Percentiles rank a stretch among this genome's conserved stretches.
Evolutionary conservation across 2,888 invertebrate genomes (phyloP).

Genomic region (Catocala sponsa): DNA sequence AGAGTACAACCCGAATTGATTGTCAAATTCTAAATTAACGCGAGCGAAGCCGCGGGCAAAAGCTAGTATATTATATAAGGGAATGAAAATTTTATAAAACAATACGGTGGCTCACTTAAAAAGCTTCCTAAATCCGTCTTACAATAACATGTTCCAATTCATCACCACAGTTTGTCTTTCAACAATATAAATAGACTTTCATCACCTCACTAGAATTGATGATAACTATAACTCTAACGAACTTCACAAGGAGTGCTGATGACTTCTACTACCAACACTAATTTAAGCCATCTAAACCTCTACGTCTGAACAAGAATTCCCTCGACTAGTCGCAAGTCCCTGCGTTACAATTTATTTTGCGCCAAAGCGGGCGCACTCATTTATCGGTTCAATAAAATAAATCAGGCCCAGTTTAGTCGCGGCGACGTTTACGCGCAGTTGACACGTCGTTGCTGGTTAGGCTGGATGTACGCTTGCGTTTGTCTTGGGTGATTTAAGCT

Average conservation of each 20-base stretch:
- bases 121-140: too few species aligned
- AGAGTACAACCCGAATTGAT: too few species aligned
- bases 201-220: conserved; percentile 6
- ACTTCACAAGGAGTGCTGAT: conserved; percentile 18
- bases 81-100: too few species aligned
- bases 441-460: conserved; percentile 61
- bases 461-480: conserved; percentile 35
- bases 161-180: background rate
- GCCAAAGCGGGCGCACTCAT: conserved; percentile 61
- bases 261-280: conserved; percentile 10
- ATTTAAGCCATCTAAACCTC: conserved; percentile 15
- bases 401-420: conserved; percentile 63
- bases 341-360: conserved; percentile 50
- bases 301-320: conserved; percentile 16
- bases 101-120: too few species aligned
- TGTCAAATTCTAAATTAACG: too few species aligned
- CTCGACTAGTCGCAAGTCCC: conserved; percentile 31
- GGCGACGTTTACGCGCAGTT: conserved; percentile 65
- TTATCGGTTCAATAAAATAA: conserved; percentile 71
- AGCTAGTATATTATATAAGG: too few species aligned
- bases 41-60: too few species aligned
- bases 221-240: conserved; percentile 3
- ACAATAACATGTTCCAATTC: too few species aligned
- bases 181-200: conserved; percentile 7
- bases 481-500: conserved; percentile 16